Evolutionary conservation across 2,888 invertebrate species (phyloP), one percentile per base, ranked within the genome.

Genomic region (Trichopoda pennipes): DNA sequence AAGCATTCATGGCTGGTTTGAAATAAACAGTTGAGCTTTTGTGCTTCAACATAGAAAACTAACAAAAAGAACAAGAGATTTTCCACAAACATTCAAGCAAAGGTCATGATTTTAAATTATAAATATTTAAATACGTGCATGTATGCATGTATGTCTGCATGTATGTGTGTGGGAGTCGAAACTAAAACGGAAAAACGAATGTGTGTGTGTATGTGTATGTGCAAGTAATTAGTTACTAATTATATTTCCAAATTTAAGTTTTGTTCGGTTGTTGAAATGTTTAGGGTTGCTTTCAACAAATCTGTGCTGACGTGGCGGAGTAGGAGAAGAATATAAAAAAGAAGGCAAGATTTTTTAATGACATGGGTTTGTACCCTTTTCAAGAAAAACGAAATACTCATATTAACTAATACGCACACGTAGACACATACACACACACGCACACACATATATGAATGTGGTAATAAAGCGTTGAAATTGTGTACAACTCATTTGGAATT

Each of bases 351-450:
- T 75, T 82, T 76, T 68, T 51, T 72, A 82, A 79, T 82, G 82
- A 82, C 82, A 82, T 82, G 79, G 82, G 82, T 79, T 28, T 75
- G 75, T 82, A 82, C 82, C 82, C 79, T 82, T 79, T 82, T 82
- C 79, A 82, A 82, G 72, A 64, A 58, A 35, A 49, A 28, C 28
- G 23, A 55, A 35, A n/a, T 53, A 53, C 73, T 72, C 21, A 32
- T 63, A 47, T 35, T 61, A 61, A 63, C 47, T 49, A 69, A 61
- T 16, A 38, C 51, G 35, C 35, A 14, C 49, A 38, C n/a, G n/a
- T n/a, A n/a, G 21, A 58, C 49, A n/a, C 8, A 58, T 14, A 1
- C 23, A 19, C 0, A 19, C 47, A 47, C 28, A 42, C 42, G 49
- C 14, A 19, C 1, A 17, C 14, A 6, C 1, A 6, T 3, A 19